Evolutionary conservation across 2,888 invertebrate species (phyloP), one percentile per base, ranked within the genome.

Genomic region (Autographa gamma): DNA sequence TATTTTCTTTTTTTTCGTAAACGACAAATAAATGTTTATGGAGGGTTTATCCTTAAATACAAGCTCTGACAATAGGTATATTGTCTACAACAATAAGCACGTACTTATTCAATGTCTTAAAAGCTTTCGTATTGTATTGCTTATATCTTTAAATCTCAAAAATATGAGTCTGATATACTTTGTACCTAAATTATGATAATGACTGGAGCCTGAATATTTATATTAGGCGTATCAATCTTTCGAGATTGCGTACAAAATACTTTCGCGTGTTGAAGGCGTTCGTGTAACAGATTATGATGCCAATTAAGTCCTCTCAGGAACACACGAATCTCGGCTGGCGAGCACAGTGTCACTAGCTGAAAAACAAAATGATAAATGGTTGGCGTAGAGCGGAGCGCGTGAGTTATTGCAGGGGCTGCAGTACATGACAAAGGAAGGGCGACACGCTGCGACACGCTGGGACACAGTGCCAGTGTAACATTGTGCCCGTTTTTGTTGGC

Each of bases 351-450:
- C 62, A 41, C 56, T 67, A 69, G 68, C 69, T 80, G 72, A 78
- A 81, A 80, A 79, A 79, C 68, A 38, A 58, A 43, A 68, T 79
- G 79, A 81, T 43, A 70, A 81, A 80, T 81, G 68, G 54, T 61
- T 14, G 60, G 59, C 43, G 66, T 58, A 25, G 66, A 71, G 63
- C 61, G 61, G 68, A 71, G 76, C 68, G 59, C 62, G 62, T 81
- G 76, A 79, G 71, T 81, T 66, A 73, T 71, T 41, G 68, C 61
- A 59, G 13, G 19, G n/a, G 34, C 63, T 58, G 54, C 34, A n/a
- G 71, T 60, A 31, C 19, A 34, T 52, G 73, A 66, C 61, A 78
- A 69, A 61, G 65, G 31, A 43, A 66, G 66, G 60, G 52, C n/a
- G 52, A 64, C 72, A 52, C 60, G 48, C 59, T 41, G 59, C 25